A percentile compares a stretch with the other conserved stretches of the same genome.
phyloP scores from a whole-genome alignment of 2,113 vertebrate species.

The Ciconia stormi region DNA sequence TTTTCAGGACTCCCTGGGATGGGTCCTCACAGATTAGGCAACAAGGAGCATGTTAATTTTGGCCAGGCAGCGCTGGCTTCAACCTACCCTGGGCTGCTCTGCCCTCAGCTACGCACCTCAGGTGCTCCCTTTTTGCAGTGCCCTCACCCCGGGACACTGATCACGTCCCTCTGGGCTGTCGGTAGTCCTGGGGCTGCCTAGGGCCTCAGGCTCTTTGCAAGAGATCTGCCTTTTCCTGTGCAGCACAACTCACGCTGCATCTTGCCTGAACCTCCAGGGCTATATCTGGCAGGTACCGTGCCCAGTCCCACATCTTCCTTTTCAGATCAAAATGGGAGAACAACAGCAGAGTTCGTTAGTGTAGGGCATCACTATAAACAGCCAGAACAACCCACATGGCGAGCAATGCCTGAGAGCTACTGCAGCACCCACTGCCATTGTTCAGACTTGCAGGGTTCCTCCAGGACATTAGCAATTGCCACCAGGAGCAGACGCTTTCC shows the following conservation, averaged over 20 bases:
- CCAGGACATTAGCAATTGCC: not conserved
- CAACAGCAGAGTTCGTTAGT: not conserved
- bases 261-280: not conserved
- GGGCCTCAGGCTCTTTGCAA: not conserved
- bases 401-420: not conserved
- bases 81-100: not conserved
- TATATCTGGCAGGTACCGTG: not conserved
- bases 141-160: not conserved
- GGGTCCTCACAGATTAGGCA: not conserved
- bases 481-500: not conserved
- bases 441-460: not conserved
- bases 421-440: not conserved
- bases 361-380: not conserved
- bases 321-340: not conserved
- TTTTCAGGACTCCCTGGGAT: not conserved
- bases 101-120: not conserved
- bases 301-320: not conserved
- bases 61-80: not conserved
- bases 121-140: not conserved
- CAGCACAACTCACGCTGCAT: fast-evolving
- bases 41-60: not conserved
- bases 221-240: not conserved
- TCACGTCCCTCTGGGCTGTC: not conserved
- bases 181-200: not conserved
- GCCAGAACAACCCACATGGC: not conserved